Evolutionary conservation across 2,113 vertebrate genomes (phyloP).

Genomic region (Sarotherodon lohbergeri): DNA sequence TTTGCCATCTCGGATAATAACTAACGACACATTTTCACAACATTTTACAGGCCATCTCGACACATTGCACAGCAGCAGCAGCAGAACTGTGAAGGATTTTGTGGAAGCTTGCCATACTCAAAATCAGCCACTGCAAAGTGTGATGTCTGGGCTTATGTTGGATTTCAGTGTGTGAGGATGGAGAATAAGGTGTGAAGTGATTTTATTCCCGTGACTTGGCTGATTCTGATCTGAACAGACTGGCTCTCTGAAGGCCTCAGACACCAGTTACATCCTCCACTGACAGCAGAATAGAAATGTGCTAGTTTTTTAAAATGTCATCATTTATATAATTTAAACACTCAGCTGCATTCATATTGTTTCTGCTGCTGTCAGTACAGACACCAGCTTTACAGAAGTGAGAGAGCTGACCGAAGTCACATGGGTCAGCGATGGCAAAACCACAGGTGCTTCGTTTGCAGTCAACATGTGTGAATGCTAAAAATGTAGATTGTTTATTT

Average conservation of each 20-base stretch:
- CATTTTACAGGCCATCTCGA: background rate
- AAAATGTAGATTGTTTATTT: background rate
- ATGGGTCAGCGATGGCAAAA: background rate
- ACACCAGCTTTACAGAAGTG: background rate
- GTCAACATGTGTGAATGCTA: background rate
- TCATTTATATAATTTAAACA: background rate
- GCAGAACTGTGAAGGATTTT: background rate
- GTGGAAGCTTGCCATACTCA: background rate
- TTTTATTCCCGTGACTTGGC: background rate
- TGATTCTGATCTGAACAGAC: background rate
- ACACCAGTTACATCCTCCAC: background rate
- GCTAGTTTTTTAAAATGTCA: background rate
- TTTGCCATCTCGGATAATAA: background rate
- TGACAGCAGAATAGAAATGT: background rate
- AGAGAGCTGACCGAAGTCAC: background rate
- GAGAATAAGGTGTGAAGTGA: background rate
- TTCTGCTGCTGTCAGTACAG: background rate
- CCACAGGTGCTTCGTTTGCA: background rate
- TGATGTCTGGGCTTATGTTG: constrained; percentile 11
- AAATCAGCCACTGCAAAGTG: background rate
- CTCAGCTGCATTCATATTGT: background rate
- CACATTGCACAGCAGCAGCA: background rate
- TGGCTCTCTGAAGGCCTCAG: background rate
- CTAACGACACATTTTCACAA: background rate
- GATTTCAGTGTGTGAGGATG: background rate